Evolutionary conservation across 2,888 invertebrate species (phyloP).

Genomic region (Trypoxylon attenuatum): DNA sequence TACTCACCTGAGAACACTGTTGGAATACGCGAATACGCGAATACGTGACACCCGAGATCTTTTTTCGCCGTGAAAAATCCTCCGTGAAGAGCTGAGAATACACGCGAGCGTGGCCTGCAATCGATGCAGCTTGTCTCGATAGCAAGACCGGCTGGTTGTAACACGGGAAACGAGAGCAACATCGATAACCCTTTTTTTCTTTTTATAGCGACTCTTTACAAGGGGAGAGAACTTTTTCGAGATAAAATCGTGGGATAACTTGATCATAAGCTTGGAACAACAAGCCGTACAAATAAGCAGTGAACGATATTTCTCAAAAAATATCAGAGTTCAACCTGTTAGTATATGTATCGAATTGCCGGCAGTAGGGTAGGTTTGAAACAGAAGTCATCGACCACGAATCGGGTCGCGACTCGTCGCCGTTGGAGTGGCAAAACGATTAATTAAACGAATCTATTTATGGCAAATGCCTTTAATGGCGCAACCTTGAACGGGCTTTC

Average conservation of each 20-base stretch:
- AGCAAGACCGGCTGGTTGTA: neutral
- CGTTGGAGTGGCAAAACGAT: too few species aligned
- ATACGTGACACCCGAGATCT: too few species aligned
- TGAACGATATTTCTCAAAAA: neutral
- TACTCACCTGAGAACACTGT: too few species aligned
- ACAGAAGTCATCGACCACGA: too few species aligned
- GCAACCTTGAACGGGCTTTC: conserved; percentile 8
- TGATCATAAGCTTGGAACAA: conserved; percentile 27
- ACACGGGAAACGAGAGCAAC: conserved; percentile 9
- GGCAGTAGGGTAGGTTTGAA: neutral
- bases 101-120: too few species aligned
- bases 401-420: too few species aligned
- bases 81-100: too few species aligned
- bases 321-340: conserved; percentile 1
- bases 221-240: conserved; percentile 13
- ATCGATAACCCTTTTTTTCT: conserved; percentile 22
- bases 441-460: neutral
- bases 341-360: neutral
- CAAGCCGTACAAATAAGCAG: neutral
- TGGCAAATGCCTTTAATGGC: neutral
- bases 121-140: conserved; percentile 3
- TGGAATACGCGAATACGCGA: too few species aligned
- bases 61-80: neutral
- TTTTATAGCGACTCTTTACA: conserved; percentile 8
- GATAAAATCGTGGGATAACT: conserved; percentile 23